A percentile compares a stretch with the other conserved stretches of the same genome.
phyloP scores from a whole-genome alignment of 2,797 vertebrate genomes.

The Sebastes glaucus region DNA sequence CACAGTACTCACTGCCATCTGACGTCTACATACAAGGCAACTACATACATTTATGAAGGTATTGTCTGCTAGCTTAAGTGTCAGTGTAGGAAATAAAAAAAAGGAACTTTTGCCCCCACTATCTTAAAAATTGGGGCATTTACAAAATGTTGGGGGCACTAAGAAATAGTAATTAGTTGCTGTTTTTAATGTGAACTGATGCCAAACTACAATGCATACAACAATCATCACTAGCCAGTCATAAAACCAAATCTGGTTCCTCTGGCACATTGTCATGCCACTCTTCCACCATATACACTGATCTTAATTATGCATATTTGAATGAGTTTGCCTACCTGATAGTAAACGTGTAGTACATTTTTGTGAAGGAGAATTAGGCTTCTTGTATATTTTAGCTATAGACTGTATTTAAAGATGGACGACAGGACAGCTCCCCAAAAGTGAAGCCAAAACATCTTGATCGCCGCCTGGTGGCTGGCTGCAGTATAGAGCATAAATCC shows the following conservation, averaged over 20 bases:
- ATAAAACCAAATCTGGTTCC: too few relatives aligned
- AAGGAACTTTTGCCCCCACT: background rate
- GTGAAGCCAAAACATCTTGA: background rate
- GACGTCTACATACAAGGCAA: constrained; percentile 4
- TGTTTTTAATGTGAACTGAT: too few relatives aligned
- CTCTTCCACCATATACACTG: background rate
- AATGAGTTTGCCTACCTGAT: background rate
- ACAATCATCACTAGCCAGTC: too few relatives aligned
- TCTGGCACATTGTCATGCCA: background rate
- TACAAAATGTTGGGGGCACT: too few relatives aligned
- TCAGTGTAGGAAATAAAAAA: background rate
- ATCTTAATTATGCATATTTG: background rate
- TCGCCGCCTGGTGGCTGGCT: background rate
- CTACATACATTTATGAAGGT: constrained; percentile 45
- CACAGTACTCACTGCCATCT: background rate
- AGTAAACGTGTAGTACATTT: background rate
- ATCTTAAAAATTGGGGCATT: background rate
- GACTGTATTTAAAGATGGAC: background rate
- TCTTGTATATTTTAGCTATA: background rate
- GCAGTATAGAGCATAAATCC: background rate
- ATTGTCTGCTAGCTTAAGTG: constrained; percentile 48
- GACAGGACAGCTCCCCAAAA: background rate
- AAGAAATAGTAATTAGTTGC: too few relatives aligned
- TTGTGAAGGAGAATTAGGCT: background rate
- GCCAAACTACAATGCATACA: too few relatives aligned